Evolutionary conservation across 2,888 invertebrate genomes (phyloP).

Genomic region (Nomada goodeniana): DNA sequence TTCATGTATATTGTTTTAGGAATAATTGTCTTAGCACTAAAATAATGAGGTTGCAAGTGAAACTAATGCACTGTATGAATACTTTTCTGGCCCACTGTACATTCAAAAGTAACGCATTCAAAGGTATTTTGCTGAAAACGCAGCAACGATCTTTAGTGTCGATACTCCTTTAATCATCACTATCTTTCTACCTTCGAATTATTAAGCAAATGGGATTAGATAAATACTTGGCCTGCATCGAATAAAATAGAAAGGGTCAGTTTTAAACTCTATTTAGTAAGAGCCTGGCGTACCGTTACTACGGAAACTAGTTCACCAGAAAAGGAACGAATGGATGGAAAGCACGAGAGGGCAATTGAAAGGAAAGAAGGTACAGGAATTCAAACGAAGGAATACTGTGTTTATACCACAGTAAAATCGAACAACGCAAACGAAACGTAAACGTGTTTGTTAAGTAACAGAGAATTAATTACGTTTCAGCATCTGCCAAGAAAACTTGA

Average conservation of each 20-base stretch:
- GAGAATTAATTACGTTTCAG: conserved; percentile 23
- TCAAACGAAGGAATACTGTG: conserved; percentile 31
- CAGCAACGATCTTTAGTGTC: not conserved
- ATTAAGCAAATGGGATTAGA: conserved; percentile 31
- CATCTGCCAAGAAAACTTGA: not conserved
- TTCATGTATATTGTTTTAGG: too few species aligned
- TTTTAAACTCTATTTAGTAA: conserved; percentile 17
- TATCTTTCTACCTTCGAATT: not conserved
- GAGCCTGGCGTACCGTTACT: conserved; percentile 19
- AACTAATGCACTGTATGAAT: too few species aligned
- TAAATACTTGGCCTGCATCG: conserved; percentile 22
- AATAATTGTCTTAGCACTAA: too few species aligned
- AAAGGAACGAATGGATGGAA: conserved; percentile 43
- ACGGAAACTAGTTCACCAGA: conserved; percentile 35
- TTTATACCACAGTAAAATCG: conserved; percentile 15
- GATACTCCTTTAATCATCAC: not conserved
- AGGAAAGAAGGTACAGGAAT: conserved; percentile 27
- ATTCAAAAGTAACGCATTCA: not conserved
- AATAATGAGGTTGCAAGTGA: too few species aligned
- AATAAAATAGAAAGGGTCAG: conserved; percentile 24
- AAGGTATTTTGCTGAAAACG: not conserved
- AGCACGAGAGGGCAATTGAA: conserved; percentile 48
- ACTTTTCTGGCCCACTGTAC: too few species aligned
- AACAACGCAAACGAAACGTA: not conserved
- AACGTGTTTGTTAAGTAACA: conserved; percentile 4